Base-by-base conservation (phyloP, 2,797 vertebrate species). In the Enteromius viviparus region DNA sequence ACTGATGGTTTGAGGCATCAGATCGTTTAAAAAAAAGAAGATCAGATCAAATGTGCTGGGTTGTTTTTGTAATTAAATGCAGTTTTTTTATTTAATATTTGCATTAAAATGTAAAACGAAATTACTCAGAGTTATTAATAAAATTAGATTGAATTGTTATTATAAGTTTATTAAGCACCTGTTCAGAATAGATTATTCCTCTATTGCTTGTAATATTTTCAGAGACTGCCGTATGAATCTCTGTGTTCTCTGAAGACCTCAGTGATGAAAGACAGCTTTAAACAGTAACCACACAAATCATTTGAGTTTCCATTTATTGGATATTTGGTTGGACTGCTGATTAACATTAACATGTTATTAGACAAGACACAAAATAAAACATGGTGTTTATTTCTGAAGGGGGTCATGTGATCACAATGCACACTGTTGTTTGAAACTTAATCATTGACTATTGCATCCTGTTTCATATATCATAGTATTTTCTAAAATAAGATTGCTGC, bases 361-460 rank as follows among this genome's bases (percentile, higher is more conserved):
- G 47, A 72, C 9, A 21, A 11, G 7, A 32, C 45, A 34, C 4
- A 34, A 34, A 34, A 34, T 34, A 34, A 34, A 34, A 34, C 34
- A 5, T 4, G 34, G 34, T 34, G 34, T 34, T 34, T 34, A 5
- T 34, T 34, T 34, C 34, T 34, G 34, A 34, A 34, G 5, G 2
- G 47, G 26, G 17, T 72, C 47, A 51, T 6, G 47, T 51, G 70
- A 21, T 17, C 70, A 21, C 23, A 32, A 17, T 32, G 47, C 26
- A 51, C 70, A 32, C 17, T 51, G 69, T 47, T 72, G 45, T 51
- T 72, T 72, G 26, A 32, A 32, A 29, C 58, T 29, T 62, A 62
- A 62, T 62, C 60, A 62, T 15, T 29, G 11, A 62, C 6, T 49
- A 21, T 32, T 32, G 47, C 15, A 32, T 72, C 26, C 45, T 32